Base-by-base conservation (phyloP, 2,797 vertebrate species). In the Austrolebias charrua region DNA sequence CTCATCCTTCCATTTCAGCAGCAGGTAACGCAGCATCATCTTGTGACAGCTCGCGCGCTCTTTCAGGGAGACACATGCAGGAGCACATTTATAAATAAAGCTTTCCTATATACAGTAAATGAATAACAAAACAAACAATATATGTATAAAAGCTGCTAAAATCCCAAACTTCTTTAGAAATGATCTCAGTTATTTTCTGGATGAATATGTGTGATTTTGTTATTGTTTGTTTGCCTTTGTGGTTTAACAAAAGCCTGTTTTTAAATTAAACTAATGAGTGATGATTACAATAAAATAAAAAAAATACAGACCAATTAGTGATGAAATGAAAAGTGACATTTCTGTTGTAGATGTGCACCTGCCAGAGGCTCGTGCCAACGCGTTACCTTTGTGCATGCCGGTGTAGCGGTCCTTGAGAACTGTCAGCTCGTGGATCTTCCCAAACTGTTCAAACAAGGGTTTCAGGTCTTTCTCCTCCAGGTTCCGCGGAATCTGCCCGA, bases 351-450 rank as follows among this genome's bases (percentile, higher is more conserved):
- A 35, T 3, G 8, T 11, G 7, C n/a, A n/a, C n/a, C n/a, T n/a
- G n/a, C n/a, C n/a, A n/a, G n/a, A n/a, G n/a, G n/a, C n/a, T n/a
- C n/a, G n/a, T n/a, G n/a, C n/a, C n/a, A n/a, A n/a, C n/a, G n/a
- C n/a, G 90, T 94, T 94, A 97, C 96, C 96, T 94, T 98, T 98
- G 94, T 98, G 96, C 96, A 98, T 95, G 92, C 96, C 96, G 79
- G 96, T 98, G 94, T 96, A 96, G 75, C 96, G 95, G 93, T 98
- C 96, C 90, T 98, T 98, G 66, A 98, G 94, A 87, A 98, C 96
- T 82, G 96, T 98, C 83, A 98, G 95, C 92, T 98, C 96, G 92
- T 97, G 95, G 94, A 98, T 98, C 91, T 95, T 95, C 90, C 96
- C 96, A 92, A 98, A 98, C 92, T 98, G 94, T 93, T 98, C 96